These are phyloP conservation scores for Gephyroberyx darwinii DNA, from an alignment of 2,797 vertebrate genomes.

Conservation along the genomic window DNA sequence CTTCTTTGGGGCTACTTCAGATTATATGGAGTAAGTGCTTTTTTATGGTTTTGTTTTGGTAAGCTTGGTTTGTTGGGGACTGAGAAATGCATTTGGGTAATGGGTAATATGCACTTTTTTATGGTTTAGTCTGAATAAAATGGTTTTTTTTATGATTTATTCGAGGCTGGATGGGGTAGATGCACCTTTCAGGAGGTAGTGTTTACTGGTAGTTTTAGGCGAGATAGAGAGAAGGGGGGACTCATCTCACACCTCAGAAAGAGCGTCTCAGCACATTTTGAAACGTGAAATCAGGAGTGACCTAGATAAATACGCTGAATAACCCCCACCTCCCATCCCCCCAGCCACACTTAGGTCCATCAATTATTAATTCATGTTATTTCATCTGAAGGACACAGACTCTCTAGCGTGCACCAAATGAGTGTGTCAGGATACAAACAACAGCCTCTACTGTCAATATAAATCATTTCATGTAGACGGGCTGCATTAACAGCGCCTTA, in stretches of 20 bases:
- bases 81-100: neutral
- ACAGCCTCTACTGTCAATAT: conserved; percentile 23
- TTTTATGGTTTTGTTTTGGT: neutral
- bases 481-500: neutral
- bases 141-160: neutral
- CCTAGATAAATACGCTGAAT: conserved; percentile 66
- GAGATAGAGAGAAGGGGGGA: neutral
- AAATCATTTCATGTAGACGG: neutral
- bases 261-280: conserved; percentile 38
- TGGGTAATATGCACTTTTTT: neutral
- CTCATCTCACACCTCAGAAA: conserved; percentile 9
- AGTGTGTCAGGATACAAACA: conserved; percentile 29
- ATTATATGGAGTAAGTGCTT: neutral
- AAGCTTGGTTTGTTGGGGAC: neutral
- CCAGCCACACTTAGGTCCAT: conserved; percentile 28
- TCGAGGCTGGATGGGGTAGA: neutral
- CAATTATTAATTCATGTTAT: conserved; percentile 56
- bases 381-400: conserved; percentile 56
- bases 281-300: conserved; percentile 48
- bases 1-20: neutral
- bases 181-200: neutral
- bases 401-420: conserved; percentile 14
- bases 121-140: neutral
- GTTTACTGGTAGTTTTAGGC: conserved; percentile 3
- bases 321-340: neutral